A percentile compares a stretch with the other conserved stretches of the same genome.
These are phyloP conservation scores for Isichthys henryi DNA, from an alignment of 2,113 vertebrate species.

Conservation along the genomic window DNA sequence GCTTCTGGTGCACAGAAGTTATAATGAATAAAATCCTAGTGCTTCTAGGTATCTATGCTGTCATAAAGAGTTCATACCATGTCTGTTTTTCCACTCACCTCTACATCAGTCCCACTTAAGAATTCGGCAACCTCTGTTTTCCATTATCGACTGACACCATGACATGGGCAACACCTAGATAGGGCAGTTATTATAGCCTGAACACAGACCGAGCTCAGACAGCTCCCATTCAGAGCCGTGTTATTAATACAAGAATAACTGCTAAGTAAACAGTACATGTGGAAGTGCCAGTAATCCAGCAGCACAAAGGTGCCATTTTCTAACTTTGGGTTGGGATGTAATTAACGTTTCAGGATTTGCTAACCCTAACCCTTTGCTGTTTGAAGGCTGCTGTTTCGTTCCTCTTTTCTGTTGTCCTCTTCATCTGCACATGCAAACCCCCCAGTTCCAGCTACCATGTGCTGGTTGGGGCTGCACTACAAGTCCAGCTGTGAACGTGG, in stretches of 20 bases:
- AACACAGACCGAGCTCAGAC: not conserved
- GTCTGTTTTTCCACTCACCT: not conserved
- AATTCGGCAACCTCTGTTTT: not conserved
- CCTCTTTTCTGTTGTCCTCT: not conserved
- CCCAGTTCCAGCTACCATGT: too few relatives aligned
- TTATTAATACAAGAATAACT: not conserved
- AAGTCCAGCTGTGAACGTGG: constrained; percentile 43
- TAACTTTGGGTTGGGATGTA: not conserved
- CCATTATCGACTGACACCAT: not conserved
- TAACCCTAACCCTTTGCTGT: not conserved
- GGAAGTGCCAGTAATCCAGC: not conserved
- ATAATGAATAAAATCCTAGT: not conserved
- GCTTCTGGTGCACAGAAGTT: not conserved
- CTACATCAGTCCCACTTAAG: not conserved
- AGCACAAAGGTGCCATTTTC: not conserved
- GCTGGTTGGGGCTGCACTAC: constrained; percentile 24
- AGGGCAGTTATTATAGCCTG: not conserved
- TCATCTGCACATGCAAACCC: not conserved
- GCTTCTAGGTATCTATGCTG: not conserved
- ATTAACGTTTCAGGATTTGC: not conserved
- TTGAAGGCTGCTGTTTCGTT: not conserved
- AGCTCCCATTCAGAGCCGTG: not conserved
- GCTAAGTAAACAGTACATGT: not conserved
- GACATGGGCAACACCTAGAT: not conserved
- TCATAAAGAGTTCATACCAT: not conserved